Conservation (phyloP, 2,888 invertebrate species). For the Heliconius charithonia region DNA sequence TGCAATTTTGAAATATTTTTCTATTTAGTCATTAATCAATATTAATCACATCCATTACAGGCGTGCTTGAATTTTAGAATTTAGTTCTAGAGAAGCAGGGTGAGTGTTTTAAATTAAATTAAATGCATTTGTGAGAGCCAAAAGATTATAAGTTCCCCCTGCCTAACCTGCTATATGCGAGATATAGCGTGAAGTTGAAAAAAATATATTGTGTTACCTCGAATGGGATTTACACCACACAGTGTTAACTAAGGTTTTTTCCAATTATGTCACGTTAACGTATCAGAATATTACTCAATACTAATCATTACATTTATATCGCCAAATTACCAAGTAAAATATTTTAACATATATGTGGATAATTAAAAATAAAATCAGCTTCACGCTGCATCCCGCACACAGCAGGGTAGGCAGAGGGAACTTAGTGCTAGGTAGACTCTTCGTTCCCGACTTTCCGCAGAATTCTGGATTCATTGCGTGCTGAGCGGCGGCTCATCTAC, state of each 20-base stretch:
- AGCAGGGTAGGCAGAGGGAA: too few relatives aligned
- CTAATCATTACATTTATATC: not conserved
- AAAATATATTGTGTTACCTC: not conserved
- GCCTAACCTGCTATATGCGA: not conserved
- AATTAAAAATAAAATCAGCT: not conserved
- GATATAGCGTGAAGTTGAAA: not conserved
- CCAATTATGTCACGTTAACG: too few relatives aligned
- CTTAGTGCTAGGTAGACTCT: too few relatives aligned
- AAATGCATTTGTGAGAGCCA: not conserved
- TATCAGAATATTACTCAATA: too few relatives aligned
- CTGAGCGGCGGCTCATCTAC: too few relatives aligned
- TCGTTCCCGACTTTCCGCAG: too few relatives aligned
- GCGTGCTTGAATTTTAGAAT: not conserved
- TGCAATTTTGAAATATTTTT: constrained; percentile 19
- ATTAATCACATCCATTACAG: not conserved
- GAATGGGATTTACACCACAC: too few relatives aligned
- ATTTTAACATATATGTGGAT: not conserved
- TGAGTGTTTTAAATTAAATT: too few relatives aligned
- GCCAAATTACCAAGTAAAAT: too few relatives aligned
- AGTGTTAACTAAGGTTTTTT: too few relatives aligned
- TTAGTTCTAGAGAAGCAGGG: not conserved
- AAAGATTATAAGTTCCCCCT: not conserved
- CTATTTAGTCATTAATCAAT: constrained; percentile 1
- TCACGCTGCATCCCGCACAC: too few relatives aligned
- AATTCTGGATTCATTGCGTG: too few relatives aligned